Percentiles rank a stretch among this genome's conserved stretches.
These are phyloP conservation scores for Armadillidium nasatum DNA, from an alignment of 1,140 invertebrate species.

Conservation along the genomic window DNA sequence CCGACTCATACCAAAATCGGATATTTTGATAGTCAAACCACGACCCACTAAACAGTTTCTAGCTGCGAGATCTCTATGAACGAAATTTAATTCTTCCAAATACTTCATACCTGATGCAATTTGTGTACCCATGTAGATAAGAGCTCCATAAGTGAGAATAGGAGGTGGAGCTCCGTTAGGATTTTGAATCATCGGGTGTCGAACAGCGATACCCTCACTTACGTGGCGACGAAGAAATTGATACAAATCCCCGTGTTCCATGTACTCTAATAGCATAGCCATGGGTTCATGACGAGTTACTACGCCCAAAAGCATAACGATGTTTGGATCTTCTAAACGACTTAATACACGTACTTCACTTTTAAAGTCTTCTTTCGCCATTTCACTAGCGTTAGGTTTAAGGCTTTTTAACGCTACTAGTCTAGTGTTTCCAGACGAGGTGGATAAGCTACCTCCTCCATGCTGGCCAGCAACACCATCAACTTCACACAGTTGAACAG, in stretches of 20 bases:
- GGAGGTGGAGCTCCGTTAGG: conserved; percentile 47
- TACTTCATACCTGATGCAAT: conserved; percentile 81
- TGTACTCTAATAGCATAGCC: conserved; percentile 44
- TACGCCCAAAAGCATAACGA: conserved; percentile 43
- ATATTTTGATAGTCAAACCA: conserved; percentile 53
- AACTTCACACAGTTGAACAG: conserved; percentile 53
- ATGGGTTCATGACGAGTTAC: conserved; percentile 52
- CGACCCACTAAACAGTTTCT: conserved; percentile 54
- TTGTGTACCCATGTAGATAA: conserved; percentile 64
- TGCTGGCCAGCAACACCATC: conserved; percentile 44
- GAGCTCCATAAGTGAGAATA: conserved; percentile 58
- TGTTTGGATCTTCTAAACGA: conserved; percentile 52
- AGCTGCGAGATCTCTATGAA: conserved; percentile 71
- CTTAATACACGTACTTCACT: conserved; percentile 52
- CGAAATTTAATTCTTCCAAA: conserved; percentile 70
- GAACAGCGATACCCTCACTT: conserved; percentile 61
- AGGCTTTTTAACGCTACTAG: conserved; percentile 54
- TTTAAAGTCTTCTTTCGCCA: conserved; percentile 53
- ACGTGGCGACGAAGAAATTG: conserved; percentile 59
- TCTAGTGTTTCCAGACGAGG: conserved; percentile 46
- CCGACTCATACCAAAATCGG: conserved; percentile 56
- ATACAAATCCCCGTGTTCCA: conserved; percentile 44
- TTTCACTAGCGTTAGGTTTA: conserved; percentile 49
- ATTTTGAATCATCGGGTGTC: conserved; percentile 18
- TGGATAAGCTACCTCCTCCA: conserved; percentile 61